Evolutionary conservation across 2,113 vertebrate species (phyloP).

Genomic region (Tetraodon nigroviridis): DNA sequence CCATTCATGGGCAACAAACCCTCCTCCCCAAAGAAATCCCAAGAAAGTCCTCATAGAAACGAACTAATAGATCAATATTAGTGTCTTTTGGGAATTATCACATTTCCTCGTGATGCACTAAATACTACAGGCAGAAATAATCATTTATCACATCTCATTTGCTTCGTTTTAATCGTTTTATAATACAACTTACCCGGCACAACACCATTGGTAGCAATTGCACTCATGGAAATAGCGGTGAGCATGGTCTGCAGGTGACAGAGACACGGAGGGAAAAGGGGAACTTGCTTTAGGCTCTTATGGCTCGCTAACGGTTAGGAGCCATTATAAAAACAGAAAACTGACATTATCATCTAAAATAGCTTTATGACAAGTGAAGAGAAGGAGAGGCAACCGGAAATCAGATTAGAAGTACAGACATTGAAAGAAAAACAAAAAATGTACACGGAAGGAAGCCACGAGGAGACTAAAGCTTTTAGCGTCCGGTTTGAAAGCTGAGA

Average conservation of each 20-base stretch:
- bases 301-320: not conserved
- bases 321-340: not conserved
- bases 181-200: constrained; percentile 81
- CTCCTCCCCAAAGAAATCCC: too few relatives aligned
- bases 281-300: not conserved
- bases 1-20: too few relatives aligned
- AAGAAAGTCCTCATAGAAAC: too few relatives aligned
- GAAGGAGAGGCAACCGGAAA: too few relatives aligned
- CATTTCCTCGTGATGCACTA: too few relatives aligned
- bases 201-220: constrained; percentile 94
- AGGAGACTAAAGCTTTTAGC: constrained; percentile 38
- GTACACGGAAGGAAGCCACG: not conserved
- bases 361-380: too few relatives aligned
- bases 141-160: not conserved
- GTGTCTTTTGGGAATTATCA: not conserved
- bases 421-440: constrained; percentile 8
- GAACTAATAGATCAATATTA: too few relatives aligned
- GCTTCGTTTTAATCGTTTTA: not conserved
- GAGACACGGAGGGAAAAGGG: constrained; percentile 1
- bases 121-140: not conserved
- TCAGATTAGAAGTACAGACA: not conserved
- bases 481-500: constrained; percentile 42
- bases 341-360: too few relatives aligned
- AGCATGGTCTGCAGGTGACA: constrained; percentile 84
- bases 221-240: constrained; percentile 97